Base-by-base conservation (phyloP, 2,888 invertebrate species). In the Tenthredo mesomela region DNA sequence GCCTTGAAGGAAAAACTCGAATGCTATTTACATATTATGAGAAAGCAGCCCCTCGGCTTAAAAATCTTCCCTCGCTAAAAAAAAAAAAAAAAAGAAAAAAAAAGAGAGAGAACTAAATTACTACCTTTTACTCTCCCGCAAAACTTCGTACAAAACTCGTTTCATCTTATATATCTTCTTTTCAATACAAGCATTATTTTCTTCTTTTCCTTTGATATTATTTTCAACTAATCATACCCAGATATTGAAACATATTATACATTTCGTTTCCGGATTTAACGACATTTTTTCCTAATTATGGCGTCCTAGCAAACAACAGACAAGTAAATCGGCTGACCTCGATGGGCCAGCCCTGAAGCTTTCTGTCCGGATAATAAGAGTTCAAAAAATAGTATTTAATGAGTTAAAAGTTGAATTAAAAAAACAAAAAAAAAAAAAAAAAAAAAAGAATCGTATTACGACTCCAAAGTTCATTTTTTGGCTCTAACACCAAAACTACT, bases 21-120 rank as follows among this genome's bases (percentile, higher is more conserved):
- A 75, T 75, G 40, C 75, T 75, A 75, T 75, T 75, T 75, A 75
- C 75, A 75, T 75, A 75, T 75, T 75, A 75, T 47, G 75, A 75
- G 75, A 75, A 75, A 75, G 37, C 40, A 75, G 47, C 43, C 43
- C 75, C 75, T 25, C 43, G 25, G 43, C 21, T 43, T 75, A 73
- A 73, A 73, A 73, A 25, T 73, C 25, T 43, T 43, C 47, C 47
- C 47, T 70, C 47, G 21, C 3, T 75, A 25, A 70, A 37, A 70
- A 37, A 47, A 47, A 37, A 37, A 37, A 7, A 33, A 2, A 33
- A 33, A 25, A 70, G n/a, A 70, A 33, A 25, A 4, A 25, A 70
- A n/a, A 70, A 33, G 25, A 47, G 4, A 37, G 7, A 7, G 21
- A 75, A 75, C 75, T 43, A 25, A 75, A 47, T 40, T 47, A 75